These are phyloP conservation scores for Tipula unca DNA, from an alignment of 2,888 invertebrate species.

Conservation along the genomic window DNA sequence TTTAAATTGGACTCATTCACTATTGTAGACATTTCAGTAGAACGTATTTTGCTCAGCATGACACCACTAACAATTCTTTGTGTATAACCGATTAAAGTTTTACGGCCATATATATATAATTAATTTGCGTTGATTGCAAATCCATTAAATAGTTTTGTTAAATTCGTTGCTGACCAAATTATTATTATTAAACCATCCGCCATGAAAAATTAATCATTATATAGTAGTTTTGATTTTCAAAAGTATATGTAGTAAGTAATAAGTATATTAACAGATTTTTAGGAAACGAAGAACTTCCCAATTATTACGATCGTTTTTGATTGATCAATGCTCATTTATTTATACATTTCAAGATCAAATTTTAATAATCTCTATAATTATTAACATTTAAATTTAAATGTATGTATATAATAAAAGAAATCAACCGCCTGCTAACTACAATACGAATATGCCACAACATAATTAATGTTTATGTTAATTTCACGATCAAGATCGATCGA, in stretches of 20 bases:
- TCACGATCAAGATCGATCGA: slow-evolving; percentile 8
- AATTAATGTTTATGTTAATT: background rate
- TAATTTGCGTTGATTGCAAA: slow-evolving; percentile 4
- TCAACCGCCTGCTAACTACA: background rate
- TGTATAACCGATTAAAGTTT: background rate
- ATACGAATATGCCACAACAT: background rate
- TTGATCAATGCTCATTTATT: background rate
- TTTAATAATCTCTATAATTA: background rate
- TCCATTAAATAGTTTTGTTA: background rate
- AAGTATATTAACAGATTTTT: background rate
- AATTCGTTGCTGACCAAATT: background rate
- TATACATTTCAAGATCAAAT: background rate
- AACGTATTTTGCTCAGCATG: background rate
- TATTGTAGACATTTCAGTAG: background rate
- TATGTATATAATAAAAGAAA: too few relatives aligned
- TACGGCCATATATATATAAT: background rate
- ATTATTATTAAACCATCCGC: background rate
- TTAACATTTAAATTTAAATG: background rate
- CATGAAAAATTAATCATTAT: background rate
- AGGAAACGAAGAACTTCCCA: background rate
- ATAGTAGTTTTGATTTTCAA: background rate
- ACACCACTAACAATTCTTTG: background rate
- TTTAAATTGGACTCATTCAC: background rate
- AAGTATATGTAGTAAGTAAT: too few relatives aligned
- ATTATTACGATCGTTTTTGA: background rate